A percentile compares a stretch with the other conserved stretches of the same genome.
These are phyloP conservation scores for Acanthurus lineatus DNA, from an alignment of 2,797 vertebrate genomes.

Conservation along the genomic window DNA sequence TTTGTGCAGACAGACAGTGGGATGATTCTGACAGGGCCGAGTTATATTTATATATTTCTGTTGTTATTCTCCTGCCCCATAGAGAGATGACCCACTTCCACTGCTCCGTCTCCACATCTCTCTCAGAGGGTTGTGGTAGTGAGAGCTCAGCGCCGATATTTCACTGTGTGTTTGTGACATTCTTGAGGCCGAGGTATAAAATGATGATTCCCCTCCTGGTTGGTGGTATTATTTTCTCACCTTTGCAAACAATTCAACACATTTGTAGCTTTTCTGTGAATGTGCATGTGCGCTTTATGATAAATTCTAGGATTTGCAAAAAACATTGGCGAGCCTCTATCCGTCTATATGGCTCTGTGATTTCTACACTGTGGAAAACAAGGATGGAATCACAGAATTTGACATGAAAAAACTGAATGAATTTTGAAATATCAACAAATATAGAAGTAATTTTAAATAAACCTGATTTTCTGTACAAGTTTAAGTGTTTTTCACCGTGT, in stretches of 20 bases:
- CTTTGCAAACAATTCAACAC: background rate
- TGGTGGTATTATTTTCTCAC: conserved; percentile 5
- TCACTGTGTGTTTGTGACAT: conserved; percentile 21
- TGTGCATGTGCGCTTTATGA: background rate
- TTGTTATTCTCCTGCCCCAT: conserved; percentile 65
- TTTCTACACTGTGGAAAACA: no score
- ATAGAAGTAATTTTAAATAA: no score
- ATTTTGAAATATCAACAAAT: no score
- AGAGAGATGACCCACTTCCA: conserved; percentile 80
- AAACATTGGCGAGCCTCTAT: no score
- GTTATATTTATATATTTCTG: conserved; percentile 68
- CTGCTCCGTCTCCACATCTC: conserved; percentile 52
- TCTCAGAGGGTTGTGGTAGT: conserved; percentile 22
- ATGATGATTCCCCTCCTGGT: conserved; percentile 26
- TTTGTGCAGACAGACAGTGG: conserved; percentile 55
- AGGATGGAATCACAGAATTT: no score
- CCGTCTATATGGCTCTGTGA: no score
- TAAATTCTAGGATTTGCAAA: no score
- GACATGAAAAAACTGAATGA: no score
- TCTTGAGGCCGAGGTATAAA: background rate
- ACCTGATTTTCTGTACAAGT: no score
- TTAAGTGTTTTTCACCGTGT: no score
- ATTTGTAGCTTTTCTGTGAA: background rate
- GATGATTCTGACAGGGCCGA: conserved; percentile 46
- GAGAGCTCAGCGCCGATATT: conserved; percentile 17